Conservation (phyloP, 2,113 vertebrate species). For the Paedocypris sp. region DNA sequence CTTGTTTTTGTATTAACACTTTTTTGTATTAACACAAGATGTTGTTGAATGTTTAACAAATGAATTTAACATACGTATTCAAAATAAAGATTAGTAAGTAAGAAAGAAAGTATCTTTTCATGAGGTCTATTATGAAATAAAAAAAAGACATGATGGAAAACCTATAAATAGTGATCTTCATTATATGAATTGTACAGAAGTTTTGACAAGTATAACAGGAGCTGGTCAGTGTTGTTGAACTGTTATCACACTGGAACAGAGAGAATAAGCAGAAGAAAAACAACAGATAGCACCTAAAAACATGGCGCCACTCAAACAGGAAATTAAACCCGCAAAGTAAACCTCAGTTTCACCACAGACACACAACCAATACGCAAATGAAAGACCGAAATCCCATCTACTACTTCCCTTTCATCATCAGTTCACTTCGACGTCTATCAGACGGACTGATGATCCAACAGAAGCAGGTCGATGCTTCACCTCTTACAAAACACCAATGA, state of each 20-base stretch:
- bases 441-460: too few species aligned
- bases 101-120: neutral
- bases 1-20: too few species aligned
- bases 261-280: neutral
- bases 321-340: slow-evolving; percentile 32
- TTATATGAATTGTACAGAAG: too few species aligned
- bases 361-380: neutral
- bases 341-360: neutral
- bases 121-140: neutral
- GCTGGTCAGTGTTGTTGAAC: neutral
- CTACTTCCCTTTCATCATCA: too few species aligned
- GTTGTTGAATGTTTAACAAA: too few species aligned
- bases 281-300: slow-evolving; percentile 10
- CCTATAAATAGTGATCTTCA: too few species aligned
- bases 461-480: too few species aligned
- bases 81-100: neutral
- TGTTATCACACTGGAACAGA: neutral
- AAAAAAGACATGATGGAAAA: neutral
- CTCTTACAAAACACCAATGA: too few species aligned
- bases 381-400: too few species aligned
- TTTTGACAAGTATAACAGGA: neutral
- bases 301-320: slow-evolving; percentile 17
- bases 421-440: too few species aligned
- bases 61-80: neutral
- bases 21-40: too few species aligned